Conservation (phyloP, 2,888 invertebrate genomes). For the Quadroppia sp. region DNA sequence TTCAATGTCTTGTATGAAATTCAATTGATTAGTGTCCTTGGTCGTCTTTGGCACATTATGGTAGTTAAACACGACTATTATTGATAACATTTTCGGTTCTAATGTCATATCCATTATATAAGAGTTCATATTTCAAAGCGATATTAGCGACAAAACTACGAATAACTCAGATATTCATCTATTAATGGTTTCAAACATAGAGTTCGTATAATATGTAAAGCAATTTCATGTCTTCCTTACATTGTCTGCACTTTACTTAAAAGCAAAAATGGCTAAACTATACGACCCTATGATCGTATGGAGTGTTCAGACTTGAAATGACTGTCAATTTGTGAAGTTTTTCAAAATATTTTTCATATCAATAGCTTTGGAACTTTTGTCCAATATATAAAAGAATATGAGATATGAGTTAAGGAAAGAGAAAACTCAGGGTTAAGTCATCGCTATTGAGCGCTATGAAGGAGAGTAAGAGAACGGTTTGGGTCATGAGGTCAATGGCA, state of each 20-base stretch:
- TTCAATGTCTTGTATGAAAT: too few relatives aligned
- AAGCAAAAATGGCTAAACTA: constrained; percentile 11
- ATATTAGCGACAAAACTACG: neutral
- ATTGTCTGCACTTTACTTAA: neutral
- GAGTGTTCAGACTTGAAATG: constrained; percentile 19
- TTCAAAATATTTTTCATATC: neutral
- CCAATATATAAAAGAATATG: neutral
- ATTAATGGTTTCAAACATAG: neutral
- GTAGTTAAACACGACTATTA: too few relatives aligned
- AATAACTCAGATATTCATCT: neutral
- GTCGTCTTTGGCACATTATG: too few relatives aligned
- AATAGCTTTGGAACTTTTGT: neutral
- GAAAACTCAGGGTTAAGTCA: too few relatives aligned
- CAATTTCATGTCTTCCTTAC: too few relatives aligned
- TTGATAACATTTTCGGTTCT: too few relatives aligned
- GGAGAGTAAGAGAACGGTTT: neutral
- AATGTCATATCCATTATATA: neutral
- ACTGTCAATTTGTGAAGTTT: constrained; percentile 18
- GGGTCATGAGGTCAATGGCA: constrained; percentile 17
- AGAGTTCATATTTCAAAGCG: neutral
- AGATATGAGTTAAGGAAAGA: neutral
- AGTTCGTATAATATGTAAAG: too few relatives aligned
- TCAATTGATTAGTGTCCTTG: too few relatives aligned
- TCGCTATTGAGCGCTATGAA: too few relatives aligned
- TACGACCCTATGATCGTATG: neutral